A percentile compares a stretch with the other conserved stretches of the same genome.
phyloP scores from a whole-genome alignment of 2,888 invertebrate species.

The Noctua janthe region DNA sequence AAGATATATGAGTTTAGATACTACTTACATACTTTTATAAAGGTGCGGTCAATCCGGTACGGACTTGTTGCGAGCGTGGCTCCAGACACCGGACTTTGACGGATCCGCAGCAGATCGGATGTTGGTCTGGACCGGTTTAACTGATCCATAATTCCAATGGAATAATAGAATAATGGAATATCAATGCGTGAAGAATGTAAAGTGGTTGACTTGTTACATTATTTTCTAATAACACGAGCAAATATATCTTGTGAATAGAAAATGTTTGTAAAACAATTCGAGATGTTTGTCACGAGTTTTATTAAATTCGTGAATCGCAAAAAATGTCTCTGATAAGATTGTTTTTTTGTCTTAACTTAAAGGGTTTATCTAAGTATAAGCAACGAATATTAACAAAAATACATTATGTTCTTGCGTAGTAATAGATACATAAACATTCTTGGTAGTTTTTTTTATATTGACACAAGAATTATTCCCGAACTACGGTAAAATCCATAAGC shows the following conservation, averaged over 20 bases:
- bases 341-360: background rate
- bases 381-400: background rate
- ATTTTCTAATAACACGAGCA: background rate
- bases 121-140: background rate
- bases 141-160: background rate
- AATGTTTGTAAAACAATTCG: background rate
- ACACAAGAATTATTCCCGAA: background rate
- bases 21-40: background rate
- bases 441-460: background rate
- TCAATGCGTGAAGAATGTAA: background rate
- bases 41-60: background rate
- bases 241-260: background rate
- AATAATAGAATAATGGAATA: background rate
- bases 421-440: background rate
- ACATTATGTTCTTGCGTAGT: background rate
- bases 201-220: background rate
- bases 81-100: background rate
- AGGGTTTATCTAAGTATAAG: background rate
- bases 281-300: slow-evolving; percentile 5
- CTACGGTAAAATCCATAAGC: slow-evolving; percentile 6
- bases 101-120: background rate
- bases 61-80: background rate
- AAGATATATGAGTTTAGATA: background rate
- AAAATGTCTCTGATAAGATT: background rate
- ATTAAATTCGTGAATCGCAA: slow-evolving; percentile 2